Percentiles rank a stretch among this genome's conserved stretches.
Conservation (phyloP, 2,888 invertebrate genomes). For the Ariolimax columbianus region DNA sequence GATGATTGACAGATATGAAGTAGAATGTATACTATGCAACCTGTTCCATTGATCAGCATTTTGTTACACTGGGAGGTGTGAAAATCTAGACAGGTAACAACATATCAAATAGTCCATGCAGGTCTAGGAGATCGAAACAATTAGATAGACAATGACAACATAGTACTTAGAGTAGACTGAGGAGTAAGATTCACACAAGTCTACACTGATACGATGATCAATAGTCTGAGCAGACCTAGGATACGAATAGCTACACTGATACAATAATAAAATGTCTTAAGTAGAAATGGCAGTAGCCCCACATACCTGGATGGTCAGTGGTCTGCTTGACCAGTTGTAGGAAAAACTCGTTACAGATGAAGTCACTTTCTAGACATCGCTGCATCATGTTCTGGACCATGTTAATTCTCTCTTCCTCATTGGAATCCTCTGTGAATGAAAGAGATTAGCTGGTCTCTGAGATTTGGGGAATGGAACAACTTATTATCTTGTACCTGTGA, state of each 20-base stretch:
- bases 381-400: slow-evolving; percentile 93
- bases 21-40: no score
- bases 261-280: no score
- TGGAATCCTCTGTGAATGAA: slow-evolving; percentile 36
- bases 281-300: neutral
- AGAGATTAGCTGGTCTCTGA: neutral
- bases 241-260: no score
- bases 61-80: neutral
- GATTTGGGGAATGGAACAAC: neutral
- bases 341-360: slow-evolving; percentile 90
- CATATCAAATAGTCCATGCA: no score
- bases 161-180: no score
- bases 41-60: no score
- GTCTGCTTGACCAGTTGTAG: slow-evolving; percentile 95
- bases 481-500: neutral
- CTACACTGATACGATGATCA: neutral
- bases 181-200: no score
- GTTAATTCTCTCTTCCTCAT: slow-evolving; percentile 31
- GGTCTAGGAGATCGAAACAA: no score
- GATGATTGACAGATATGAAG: no score
- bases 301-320: slow-evolving; percentile 82
- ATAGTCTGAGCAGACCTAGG: no score
- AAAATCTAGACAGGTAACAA: neutral
- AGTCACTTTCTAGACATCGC: slow-evolving; percentile 92
- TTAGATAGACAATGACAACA: no score